Percentiles rank a stretch among this genome's conserved stretches.
Conservation (phyloP, 2,797 vertebrate species). For the Alectoris magna region DNA sequence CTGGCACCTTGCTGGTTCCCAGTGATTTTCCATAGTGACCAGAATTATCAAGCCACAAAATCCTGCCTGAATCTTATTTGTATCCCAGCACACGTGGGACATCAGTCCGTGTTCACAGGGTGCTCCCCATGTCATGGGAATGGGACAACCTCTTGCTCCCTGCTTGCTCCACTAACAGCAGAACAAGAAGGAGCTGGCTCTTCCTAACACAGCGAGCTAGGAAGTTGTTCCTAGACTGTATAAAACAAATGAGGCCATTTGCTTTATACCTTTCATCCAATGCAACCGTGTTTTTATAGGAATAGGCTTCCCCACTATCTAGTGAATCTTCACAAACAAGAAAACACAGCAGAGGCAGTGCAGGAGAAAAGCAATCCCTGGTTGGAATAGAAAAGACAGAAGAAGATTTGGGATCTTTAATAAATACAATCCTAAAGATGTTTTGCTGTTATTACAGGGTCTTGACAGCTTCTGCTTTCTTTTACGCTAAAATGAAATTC, state of each 20-base stretch:
- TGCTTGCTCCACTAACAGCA: neutral
- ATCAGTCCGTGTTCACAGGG: neutral
- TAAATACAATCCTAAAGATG: neutral
- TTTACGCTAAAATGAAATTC: neutral
- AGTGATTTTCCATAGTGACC: neutral
- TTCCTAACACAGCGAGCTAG: neutral
- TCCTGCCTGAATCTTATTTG: neutral
- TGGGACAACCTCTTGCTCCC: neutral
- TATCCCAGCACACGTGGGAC: neutral
- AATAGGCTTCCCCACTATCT: neutral
- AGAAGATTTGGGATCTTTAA: neutral
- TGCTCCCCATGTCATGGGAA: neutral
- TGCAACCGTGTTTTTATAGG: neutral
- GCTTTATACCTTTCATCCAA: neutral
- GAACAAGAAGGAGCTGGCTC: neutral
- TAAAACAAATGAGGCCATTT: neutral
- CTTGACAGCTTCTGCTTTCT: neutral
- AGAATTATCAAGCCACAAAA: neutral
- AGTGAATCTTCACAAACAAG: neutral
- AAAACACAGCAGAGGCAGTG: rapidly evolving
- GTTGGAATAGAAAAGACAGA: neutral
- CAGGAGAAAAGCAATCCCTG: neutral
- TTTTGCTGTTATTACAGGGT: neutral
- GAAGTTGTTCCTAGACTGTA: neutral
- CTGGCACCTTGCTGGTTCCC: neutral